Conservation (phyloP, 2,113 vertebrate species). For the Thamnaconus septentrionalis region DNA sequence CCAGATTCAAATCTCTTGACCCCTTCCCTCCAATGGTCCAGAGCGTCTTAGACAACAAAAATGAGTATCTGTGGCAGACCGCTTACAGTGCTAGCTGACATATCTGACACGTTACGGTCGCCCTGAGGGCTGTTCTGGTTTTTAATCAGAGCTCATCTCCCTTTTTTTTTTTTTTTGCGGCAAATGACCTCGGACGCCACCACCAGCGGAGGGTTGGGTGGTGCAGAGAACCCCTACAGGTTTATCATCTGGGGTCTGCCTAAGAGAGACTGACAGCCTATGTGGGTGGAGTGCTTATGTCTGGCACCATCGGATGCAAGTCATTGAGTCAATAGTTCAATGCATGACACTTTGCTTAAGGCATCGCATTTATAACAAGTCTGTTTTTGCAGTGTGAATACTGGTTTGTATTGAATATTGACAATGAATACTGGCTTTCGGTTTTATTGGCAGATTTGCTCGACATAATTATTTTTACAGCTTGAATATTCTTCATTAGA, state of each 20-base stretch:
- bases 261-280: slow-evolving; percentile 13
- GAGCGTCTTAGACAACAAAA: slow-evolving; percentile 46
- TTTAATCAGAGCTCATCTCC: slow-evolving; percentile 30
- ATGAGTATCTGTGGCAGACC: slow-evolving; percentile 58
- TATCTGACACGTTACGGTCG: slow-evolving; percentile 44
- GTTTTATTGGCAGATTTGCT: too few relatives aligned
- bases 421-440: too few relatives aligned
- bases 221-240: slow-evolving; percentile 28
- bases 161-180: neutral
- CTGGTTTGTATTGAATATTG: too few relatives aligned
- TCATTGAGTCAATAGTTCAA: neutral
- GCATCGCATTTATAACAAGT: too few relatives aligned
- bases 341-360: too few relatives aligned
- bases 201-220: slow-evolving; percentile 15
- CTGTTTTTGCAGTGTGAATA: too few relatives aligned
- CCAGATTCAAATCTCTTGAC: slow-evolving; percentile 2
- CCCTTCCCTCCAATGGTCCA: neutral
- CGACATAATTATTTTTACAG: too few relatives aligned
- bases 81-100: slow-evolving; percentile 44
- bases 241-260: slow-evolving; percentile 17
- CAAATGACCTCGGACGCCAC: slow-evolving; percentile 19
- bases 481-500: too few relatives aligned
- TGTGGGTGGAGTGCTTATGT: slow-evolving; percentile 7
- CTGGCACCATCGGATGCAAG: neutral
- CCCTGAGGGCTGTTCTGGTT: slow-evolving; percentile 24